Conservation (phyloP, 2,113 vertebrate genomes). For the Engystomops pustulosus region DNA sequence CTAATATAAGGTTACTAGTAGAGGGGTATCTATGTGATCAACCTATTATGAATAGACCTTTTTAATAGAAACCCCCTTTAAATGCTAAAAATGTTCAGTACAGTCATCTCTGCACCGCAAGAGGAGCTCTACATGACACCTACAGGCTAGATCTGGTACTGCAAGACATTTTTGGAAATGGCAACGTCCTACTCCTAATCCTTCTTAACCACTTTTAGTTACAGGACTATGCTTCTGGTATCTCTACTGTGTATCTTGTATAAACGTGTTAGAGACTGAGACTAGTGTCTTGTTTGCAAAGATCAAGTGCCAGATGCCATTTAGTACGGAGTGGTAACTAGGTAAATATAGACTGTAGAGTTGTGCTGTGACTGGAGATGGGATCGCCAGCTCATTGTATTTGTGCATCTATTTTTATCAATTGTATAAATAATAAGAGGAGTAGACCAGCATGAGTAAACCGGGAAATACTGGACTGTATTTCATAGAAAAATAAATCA, state of each 20-base stretch:
- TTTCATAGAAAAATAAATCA: slow-evolving; percentile 19
- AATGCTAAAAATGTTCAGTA: too few species aligned
- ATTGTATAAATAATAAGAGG: slow-evolving; percentile 38
- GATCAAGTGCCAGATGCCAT: background rate
- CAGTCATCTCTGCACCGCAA: too few species aligned
- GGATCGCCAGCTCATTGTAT: slow-evolving; percentile 32
- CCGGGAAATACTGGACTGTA: background rate
- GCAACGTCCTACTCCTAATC: background rate
- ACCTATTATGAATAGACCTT: too few species aligned
- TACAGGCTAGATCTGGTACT: background rate
- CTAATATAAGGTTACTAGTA: too few species aligned
- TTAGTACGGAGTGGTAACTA: slow-evolving; percentile 8
- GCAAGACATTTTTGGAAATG: background rate
- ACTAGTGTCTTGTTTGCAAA: background rate
- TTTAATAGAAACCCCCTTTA: too few species aligned
- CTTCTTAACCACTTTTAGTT: background rate
- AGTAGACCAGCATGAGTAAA: slow-evolving; percentile 1
- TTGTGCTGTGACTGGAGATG: background rate
- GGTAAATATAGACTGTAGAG: slow-evolving; percentile 28
- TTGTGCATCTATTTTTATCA: slow-evolving; percentile 37
- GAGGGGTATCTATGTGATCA: too few species aligned
- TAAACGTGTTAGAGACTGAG: background rate
- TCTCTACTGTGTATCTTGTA: background rate
- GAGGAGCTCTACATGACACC: background rate
- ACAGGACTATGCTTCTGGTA: background rate